Evolutionary conservation across 2,113 vertebrate species (phyloP), one percentile per base, ranked within the genome.

Genomic region (Mungos mungo): DNA sequence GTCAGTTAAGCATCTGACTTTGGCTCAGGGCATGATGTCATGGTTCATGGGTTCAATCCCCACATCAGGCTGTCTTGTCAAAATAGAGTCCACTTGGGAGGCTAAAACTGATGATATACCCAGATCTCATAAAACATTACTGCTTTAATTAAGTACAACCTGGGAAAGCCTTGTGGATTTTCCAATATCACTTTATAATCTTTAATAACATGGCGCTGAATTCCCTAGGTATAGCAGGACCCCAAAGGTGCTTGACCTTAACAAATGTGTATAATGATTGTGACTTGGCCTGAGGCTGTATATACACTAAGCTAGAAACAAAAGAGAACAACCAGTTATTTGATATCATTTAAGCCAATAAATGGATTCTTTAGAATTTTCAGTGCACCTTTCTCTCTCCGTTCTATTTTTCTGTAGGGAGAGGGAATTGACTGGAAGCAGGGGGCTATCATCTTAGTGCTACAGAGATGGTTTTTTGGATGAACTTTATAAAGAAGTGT

Each of bases 351-450:
- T 76, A 83, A 95, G n/a, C 7, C 14, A 65, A 50, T 71, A 35
- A 84, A 38, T 33, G 72, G 31, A 80, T 81, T 77, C 29, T 93
- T 96, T 93, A 95, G 81, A 68, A 84, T 87, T 14, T 76, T 50
- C 45, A 7, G 31, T 82, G 12, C 4, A 54, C 9, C 35, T 84
- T 87, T 91, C 50, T 68, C 3, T 57, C 41, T 82, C n/a, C 77
- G 31, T 31, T 83, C 19, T 74, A 89, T 63, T 74, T 83, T 25
- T 35, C 35, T 54, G 9, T 82, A 31, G 3, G 10, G 2, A 7
- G 33, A 41, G 2, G 5, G 5, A 25, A 7, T 15, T 69, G 60
- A 25, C 52, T 88, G 21, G 27, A 96, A 76, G n/a, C 41, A 81
- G 35, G 6, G 10, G 33, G 16, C 18, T 38, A 92, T 80, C 5